Conservation (phyloP, 2,797 vertebrate species). For the Phoebastria nigripes region DNA sequence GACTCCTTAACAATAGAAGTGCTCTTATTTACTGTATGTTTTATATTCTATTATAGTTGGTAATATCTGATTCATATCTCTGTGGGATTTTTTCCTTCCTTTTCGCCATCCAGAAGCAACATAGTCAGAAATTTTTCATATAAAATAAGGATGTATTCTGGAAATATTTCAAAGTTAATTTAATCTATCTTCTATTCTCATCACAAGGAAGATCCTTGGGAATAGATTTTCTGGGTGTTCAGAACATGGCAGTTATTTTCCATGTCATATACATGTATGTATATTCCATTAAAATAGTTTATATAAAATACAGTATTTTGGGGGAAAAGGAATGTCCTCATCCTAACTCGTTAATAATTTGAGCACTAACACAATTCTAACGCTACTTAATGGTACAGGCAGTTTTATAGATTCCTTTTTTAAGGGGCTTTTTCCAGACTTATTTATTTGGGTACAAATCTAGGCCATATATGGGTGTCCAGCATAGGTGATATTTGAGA, state of each 20-base stretch:
- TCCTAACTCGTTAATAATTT: background rate
- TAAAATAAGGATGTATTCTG: background rate
- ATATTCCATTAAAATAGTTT: background rate
- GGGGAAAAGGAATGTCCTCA: background rate
- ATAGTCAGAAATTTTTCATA: background rate
- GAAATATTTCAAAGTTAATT: background rate
- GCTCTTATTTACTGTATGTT: background rate
- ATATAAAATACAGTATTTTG: background rate
- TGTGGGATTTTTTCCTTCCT: background rate
- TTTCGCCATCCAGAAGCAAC: background rate
- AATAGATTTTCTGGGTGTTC: background rate
- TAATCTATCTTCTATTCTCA: background rate
- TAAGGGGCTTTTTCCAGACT: background rate
- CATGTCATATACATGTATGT: background rate
- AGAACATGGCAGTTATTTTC: background rate
- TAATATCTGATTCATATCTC: background rate
- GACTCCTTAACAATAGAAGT: background rate
- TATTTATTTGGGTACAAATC: background rate
- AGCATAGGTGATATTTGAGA: background rate
- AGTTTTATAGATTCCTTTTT: background rate
- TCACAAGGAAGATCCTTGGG: background rate
- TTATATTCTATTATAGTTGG: background rate
- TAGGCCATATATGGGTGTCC: background rate
- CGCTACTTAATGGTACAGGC: background rate
- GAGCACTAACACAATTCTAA: background rate